phyloP scores from a whole-genome alignment of 2,113 vertebrate genomes.

The Nothocercus julius region DNA sequence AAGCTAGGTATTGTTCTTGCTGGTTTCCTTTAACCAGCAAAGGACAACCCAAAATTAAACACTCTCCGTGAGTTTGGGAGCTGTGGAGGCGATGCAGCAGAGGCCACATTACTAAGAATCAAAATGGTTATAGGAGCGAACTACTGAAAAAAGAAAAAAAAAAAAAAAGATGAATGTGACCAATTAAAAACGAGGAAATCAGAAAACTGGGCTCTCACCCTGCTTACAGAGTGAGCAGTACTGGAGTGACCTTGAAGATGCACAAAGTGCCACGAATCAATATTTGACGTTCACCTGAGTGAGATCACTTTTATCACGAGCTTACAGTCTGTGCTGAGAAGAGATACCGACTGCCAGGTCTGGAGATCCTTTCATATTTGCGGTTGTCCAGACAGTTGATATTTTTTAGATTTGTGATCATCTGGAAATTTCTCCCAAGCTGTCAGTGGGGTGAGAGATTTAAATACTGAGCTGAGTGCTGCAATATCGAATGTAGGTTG shows the following conservation, averaged over 20 bases:
- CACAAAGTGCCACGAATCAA: accelerated
- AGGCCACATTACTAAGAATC: background rate
- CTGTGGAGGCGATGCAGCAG: background rate
- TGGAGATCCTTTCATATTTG: background rate
- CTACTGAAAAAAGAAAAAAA: background rate
- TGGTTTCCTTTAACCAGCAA: background rate
- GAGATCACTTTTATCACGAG: background rate
- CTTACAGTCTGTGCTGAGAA: background rate
- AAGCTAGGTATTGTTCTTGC: background rate
- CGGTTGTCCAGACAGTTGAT: background rate
- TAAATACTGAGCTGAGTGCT: background rate
- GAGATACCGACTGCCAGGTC: background rate
- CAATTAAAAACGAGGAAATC: background rate
- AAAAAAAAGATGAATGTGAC: background rate
- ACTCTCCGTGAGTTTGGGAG: background rate
- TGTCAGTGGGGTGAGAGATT: background rate
- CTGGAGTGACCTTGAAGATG: background rate
- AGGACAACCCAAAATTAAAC: background rate
- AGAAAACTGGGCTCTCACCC: background rate
- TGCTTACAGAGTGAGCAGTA: background rate
- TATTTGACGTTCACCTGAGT: background rate
- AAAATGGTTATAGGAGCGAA: background rate
- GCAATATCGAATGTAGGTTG: background rate
- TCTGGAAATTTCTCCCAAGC: background rate
- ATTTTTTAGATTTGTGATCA: background rate